Evolutionary conservation across 1,140 invertebrate genomes (phyloP).

Genomic region (Luehdorfia chinensis): DNA sequence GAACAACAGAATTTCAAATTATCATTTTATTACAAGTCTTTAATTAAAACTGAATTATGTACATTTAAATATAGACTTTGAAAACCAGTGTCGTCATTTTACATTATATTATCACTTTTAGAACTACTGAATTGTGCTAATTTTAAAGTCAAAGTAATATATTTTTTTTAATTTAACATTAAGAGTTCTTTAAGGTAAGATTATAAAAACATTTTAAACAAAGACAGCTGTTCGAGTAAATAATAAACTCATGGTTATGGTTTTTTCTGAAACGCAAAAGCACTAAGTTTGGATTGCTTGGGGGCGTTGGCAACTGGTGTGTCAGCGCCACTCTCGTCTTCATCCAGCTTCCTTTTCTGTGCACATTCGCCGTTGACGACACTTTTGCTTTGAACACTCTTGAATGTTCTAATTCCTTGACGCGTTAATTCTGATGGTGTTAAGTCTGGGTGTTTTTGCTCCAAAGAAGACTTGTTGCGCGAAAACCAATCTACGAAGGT

Average conservation of each 20-base stretch:
- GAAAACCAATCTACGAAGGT: conserved; percentile 79
- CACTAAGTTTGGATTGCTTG: conserved; percentile 72
- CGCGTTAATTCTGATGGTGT: conserved; percentile 76
- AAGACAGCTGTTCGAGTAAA: too few relatives aligned
- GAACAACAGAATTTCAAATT: too few relatives aligned
- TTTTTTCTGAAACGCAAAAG: conserved; percentile 71
- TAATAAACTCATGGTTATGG: too few relatives aligned
- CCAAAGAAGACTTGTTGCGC: conserved; percentile 75
- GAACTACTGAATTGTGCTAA: too few relatives aligned
- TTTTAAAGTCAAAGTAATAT: too few relatives aligned
- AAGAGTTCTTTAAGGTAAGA: too few relatives aligned
- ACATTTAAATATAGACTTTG: too few relatives aligned
- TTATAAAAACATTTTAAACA: too few relatives aligned
- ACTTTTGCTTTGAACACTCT: conserved; percentile 52
- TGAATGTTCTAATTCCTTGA: conserved; percentile 75
- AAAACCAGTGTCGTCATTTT: too few relatives aligned
- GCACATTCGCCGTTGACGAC: conserved; percentile 26
- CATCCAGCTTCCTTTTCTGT: conserved; percentile 61
- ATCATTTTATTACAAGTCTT: neutral
- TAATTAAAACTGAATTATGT: conserved; percentile 3
- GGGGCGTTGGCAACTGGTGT: conserved; percentile 41
- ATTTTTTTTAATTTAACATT: too few relatives aligned
- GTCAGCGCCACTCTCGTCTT: conserved; percentile 31
- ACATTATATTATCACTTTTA: too few relatives aligned
- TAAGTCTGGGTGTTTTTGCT: conserved; percentile 77